Conservation (phyloP, 1,140 invertebrate genomes). For the Branchinecta lynchi region DNA sequence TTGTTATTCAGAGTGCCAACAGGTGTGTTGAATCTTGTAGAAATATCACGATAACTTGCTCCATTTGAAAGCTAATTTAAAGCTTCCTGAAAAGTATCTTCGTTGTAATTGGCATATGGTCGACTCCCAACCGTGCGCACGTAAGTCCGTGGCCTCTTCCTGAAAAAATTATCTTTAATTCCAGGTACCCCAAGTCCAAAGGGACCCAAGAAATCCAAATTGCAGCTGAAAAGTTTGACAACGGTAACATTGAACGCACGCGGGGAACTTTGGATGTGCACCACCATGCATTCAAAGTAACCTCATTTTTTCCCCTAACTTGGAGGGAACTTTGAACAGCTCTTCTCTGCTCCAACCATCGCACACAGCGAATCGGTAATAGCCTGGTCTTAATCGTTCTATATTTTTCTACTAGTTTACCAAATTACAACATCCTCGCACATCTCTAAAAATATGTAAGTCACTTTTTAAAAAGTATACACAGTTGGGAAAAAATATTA, state of each 20-base stretch:
- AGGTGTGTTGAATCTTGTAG: too few species aligned
- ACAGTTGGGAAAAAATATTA: background rate
- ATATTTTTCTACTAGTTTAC: background rate
- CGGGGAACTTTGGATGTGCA: background rate
- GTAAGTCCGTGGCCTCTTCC: too few species aligned
- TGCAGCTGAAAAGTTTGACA: conserved; percentile 11
- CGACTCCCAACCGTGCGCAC: too few species aligned
- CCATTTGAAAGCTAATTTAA: too few species aligned
- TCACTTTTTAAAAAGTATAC: background rate
- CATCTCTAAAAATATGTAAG: conserved; percentile 2
- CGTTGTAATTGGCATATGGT: too few species aligned
- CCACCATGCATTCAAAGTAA: background rate
- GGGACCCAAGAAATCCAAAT: background rate
- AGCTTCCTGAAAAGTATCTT: too few species aligned
- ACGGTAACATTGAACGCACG: conserved; percentile 6
- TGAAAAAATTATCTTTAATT: too few species aligned
- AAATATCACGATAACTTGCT: too few species aligned
- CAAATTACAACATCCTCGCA: background rate
- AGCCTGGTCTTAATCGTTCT: background rate
- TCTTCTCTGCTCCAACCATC: background rate
- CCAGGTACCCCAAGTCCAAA: too few species aligned
- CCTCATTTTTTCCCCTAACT: background rate
- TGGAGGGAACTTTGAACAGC: conserved; percentile 6
- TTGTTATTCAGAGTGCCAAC: background rate
- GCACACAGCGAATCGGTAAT: background rate